phyloP scores from a whole-genome alignment of 2,797 vertebrate species.

The Ctenopoma multispine region DNA sequence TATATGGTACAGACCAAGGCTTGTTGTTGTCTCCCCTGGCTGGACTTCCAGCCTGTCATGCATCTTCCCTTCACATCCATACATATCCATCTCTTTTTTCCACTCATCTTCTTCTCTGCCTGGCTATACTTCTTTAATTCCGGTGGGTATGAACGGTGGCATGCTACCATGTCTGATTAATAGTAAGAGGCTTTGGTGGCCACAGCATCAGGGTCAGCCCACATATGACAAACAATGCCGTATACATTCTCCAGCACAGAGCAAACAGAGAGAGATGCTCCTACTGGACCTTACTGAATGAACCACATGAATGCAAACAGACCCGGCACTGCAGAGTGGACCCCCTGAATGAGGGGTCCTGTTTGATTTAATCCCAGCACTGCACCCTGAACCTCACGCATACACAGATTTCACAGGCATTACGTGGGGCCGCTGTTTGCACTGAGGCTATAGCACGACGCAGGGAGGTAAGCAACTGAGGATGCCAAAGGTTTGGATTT shows the following conservation, averaged over 20 bases:
- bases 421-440: constrained; percentile 82
- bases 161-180: constrained; percentile 85
- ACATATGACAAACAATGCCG: constrained; percentile 75
- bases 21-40: constrained; percentile 51
- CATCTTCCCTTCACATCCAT: constrained; percentile 24
- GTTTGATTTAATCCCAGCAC: constrained; percentile 81
- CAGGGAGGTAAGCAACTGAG: constrained; percentile 79
- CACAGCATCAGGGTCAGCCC: constrained; percentile 77
- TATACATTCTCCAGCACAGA: constrained; percentile 70
- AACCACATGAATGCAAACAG: constrained; percentile 78
- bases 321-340: constrained; percentile 57
- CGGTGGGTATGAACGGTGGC: constrained; percentile 70
- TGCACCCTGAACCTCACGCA: constrained; percentile 76
- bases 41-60: constrained; percentile 33
- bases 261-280: constrained; percentile 80
- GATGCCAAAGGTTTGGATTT: constrained; percentile 88
- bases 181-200: constrained; percentile 80
- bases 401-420: constrained; percentile 82
- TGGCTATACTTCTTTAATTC: constrained; percentile 12
- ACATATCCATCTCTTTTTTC: constrained; percentile 26
- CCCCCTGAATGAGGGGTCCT: constrained; percentile 79
- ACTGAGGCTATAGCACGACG: constrained; percentile 72
- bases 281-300: constrained; percentile 75
- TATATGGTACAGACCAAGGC: constrained; percentile 51
- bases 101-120: constrained; percentile 8